Conservation (phyloP, 2,797 vertebrate species). For the Dallia pectoralis region DNA sequence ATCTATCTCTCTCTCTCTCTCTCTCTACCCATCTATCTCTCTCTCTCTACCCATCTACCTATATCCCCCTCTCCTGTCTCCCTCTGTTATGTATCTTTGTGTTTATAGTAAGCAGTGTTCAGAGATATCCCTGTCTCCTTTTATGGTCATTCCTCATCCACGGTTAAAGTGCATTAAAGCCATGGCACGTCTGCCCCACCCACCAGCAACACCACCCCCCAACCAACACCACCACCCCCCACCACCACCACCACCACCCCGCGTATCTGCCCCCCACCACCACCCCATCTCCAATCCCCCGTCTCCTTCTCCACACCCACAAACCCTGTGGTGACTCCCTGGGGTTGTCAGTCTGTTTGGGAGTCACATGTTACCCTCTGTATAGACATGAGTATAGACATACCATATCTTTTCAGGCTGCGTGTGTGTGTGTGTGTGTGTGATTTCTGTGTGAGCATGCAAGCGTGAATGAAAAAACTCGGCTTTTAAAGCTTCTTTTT, state of each 20-base stretch:
- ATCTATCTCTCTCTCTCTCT: slow-evolving; percentile 28
- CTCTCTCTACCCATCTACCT: slow-evolving; percentile 42
- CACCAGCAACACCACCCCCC: too few species aligned
- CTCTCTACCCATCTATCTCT: not conserved
- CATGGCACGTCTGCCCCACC: slow-evolving; percentile 39
- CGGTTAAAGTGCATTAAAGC: slow-evolving; percentile 80
- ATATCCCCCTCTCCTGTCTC: slow-evolving; percentile 52
- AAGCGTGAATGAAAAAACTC: slow-evolving; percentile 27
- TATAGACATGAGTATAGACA: not conserved
- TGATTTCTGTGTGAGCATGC: slow-evolving; percentile 28
- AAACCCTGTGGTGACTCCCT: slow-evolving; percentile 43
- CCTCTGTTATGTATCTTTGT: slow-evolving; percentile 47
- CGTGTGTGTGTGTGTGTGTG: slow-evolving; percentile 36
- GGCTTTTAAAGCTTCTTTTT: slow-evolving; percentile 62
- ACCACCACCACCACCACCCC: too few species aligned
- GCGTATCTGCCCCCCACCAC: too few species aligned
- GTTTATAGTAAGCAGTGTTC: slow-evolving; percentile 87
- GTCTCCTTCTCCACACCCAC: not conserved
- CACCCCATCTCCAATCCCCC: slow-evolving; percentile 49
- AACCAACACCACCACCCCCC: too few species aligned
- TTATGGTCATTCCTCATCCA: slow-evolving; percentile 87
- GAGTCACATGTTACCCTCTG: not conserved
- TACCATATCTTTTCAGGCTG: slow-evolving; percentile 21
- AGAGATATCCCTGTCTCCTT: slow-evolving; percentile 78
- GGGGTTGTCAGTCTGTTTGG: slow-evolving; percentile 38